Conservation (phyloP, 1,140 invertebrate species). For the Lepidurus couesii region DNA sequence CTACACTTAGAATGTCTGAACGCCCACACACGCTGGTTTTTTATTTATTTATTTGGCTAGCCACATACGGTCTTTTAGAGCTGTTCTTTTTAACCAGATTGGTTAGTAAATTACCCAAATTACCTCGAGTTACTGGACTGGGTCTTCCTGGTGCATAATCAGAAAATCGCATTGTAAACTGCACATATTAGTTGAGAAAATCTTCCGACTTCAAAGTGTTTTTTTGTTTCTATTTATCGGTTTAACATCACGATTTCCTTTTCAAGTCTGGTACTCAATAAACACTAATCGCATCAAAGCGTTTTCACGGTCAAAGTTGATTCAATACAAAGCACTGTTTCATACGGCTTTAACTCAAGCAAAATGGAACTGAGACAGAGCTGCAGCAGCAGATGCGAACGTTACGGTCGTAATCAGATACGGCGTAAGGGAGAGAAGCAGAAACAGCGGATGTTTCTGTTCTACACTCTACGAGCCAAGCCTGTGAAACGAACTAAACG, state of each 20-base stretch:
- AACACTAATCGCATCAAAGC: too few species aligned
- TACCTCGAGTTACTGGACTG: neutral
- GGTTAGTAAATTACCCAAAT: neutral
- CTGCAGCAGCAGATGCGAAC: constrained; percentile 1
- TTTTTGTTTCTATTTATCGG: neutral
- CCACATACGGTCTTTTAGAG: neutral
- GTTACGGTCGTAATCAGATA: neutral
- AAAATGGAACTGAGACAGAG: neutral
- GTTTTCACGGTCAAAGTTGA: too few species aligned
- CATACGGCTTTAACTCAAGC: neutral
- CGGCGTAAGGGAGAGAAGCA: neutral
- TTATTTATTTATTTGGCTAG: constrained; percentile 12
- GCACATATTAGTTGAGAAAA: neutral
- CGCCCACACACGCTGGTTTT: neutral
- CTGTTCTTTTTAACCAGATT: neutral
- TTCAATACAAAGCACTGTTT: neutral
- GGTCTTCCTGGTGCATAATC: neutral
- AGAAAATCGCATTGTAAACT: constrained; percentile 11
- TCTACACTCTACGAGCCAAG: neutral
- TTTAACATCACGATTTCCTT: neutral
- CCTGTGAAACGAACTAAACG: neutral
- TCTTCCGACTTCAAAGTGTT: neutral
- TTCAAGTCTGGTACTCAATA: neutral
- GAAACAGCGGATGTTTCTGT: neutral
- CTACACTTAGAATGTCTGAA: neutral